phyloP scores from a whole-genome alignment of 2,797 vertebrate genomes.

The Macropodus opercularis region DNA sequence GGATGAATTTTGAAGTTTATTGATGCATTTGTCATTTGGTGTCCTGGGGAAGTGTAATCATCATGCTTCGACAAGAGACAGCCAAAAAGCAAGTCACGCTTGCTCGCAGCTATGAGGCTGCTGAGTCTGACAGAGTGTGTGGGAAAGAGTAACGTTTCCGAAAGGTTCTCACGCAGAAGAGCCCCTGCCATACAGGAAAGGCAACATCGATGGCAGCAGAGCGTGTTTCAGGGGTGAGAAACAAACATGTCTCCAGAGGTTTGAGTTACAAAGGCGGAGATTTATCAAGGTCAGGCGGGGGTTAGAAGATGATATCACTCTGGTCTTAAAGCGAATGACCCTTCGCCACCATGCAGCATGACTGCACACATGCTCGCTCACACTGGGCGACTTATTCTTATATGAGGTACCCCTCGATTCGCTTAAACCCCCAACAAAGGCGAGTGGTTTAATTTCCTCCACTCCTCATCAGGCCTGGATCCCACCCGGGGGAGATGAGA shows the following conservation, averaged over 20 bases:
- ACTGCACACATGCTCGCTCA: constrained; percentile 23
- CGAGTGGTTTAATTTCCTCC: constrained; percentile 75
- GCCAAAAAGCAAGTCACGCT: constrained; percentile 22
- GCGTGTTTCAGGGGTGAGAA: constrained; percentile 54
- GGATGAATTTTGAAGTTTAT: constrained; percentile 30
- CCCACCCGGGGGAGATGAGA: constrained; percentile 75
- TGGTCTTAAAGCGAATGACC: constrained; percentile 54
- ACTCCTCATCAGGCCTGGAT: constrained; percentile 60
- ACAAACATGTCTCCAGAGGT: constrained; percentile 50
- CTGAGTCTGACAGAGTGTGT: constrained; percentile 8
- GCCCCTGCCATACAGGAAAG: constrained; percentile 56
- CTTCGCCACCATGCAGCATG: constrained; percentile 28
- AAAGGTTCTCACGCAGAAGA: constrained; percentile 33
- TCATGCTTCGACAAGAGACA: constrained; percentile 26
- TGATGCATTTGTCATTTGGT: constrained; percentile 35
- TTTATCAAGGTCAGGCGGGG: constrained; percentile 69
- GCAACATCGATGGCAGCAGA: constrained; percentile 40
- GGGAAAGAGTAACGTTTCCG: constrained; percentile 3
- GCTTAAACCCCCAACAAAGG: constrained; percentile 68
- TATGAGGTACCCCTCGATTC: constrained; percentile 34
- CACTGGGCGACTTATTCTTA: constrained; percentile 42
- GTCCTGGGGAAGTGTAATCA: constrained; percentile 22
- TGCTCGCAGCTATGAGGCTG: constrained; percentile 3
- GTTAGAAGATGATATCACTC: constrained; percentile 69
- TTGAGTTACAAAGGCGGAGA: constrained; percentile 68